Evolutionary conservation across 2,797 vertebrate species (phyloP), one percentile per base, ranked within the genome.

Genomic region (Florisuga fusca): DNA sequence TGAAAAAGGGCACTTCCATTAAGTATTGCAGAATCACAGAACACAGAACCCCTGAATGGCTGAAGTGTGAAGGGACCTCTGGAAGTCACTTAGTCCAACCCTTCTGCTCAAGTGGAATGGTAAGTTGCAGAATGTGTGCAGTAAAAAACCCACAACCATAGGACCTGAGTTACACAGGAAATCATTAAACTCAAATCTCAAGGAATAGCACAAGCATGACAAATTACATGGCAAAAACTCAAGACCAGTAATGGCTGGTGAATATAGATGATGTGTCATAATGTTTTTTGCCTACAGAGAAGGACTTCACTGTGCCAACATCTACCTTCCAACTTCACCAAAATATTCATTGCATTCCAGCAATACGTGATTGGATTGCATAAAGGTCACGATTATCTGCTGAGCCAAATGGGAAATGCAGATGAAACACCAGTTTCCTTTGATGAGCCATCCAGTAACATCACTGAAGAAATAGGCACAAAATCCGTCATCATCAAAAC

Each of bases 401-500:
- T 79, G 75, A 84, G 78, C 84, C 86, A 90, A 95, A 93, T 61
- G 68, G 57, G 72, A 92, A 87, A 89, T 83, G 84, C 81, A 95
- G 88, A 90, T 92, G 78, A 92, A 33, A 89, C 64, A 90, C 74
- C 46, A 80, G 77, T 74, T 95, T 87, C 81, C 80, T 93, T 92
- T 88, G 83, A 92, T 46, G 84, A 95, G n/a, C 84, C 86, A 93
- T 85, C 84, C 94, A 87, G 68, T 75, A 93, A 77, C 72, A 38
- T 85, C 90, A 68, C 15, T 72, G 90, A 92, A 93, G 93, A 82
- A 95, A 95, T 19, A 84, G 84, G 75, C 81, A 92, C 86, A 95
- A 94, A 95, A 97, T 96, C 78, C 43, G 54, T 95, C 93, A 89
- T 79, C 94, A 94, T 95, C 90, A 93, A 79, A 95, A 97, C 86